These are phyloP conservation scores for Neomonachus schauinslandi DNA, from an alignment of 2,113 vertebrate species.

Conservation along the genomic window DNA sequence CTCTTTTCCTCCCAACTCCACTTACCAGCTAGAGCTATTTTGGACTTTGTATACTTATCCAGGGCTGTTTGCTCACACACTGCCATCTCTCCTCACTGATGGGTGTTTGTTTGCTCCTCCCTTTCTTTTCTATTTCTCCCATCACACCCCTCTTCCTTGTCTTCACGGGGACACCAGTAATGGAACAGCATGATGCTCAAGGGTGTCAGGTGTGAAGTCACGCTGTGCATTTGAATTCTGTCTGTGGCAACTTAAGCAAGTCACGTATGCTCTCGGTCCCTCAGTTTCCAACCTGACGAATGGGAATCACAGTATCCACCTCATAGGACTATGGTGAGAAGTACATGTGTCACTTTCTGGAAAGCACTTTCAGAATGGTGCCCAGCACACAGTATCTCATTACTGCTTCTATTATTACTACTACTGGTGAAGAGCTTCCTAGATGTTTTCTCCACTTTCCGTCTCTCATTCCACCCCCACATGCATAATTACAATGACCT, in stretches of 20 bases:
- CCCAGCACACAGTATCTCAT: not conserved
- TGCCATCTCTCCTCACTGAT: not conserved
- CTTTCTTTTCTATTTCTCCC: not conserved
- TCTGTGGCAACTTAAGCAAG: not conserved
- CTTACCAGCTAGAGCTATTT: not conserved
- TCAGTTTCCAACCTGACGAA: not conserved
- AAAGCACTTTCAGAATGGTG: not conserved
- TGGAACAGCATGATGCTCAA: not conserved
- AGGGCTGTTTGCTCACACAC: not conserved
- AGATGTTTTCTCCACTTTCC: not conserved
- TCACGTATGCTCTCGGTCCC: not conserved
- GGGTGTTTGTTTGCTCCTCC: not conserved
- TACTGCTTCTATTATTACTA: not conserved
- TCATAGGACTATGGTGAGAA: not conserved
- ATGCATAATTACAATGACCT: not conserved
- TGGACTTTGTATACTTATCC: not conserved
- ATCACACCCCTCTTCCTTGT: not conserved
- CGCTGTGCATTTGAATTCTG: not conserved
- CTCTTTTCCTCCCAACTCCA: not conserved
- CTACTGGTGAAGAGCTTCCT: not conserved
- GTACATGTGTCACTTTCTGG: not conserved
- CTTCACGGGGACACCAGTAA: not conserved
- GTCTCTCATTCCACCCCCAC: not conserved
- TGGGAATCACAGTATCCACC: not conserved
- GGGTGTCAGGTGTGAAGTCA: not conserved